Evolutionary conservation across 2,797 vertebrate species (phyloP).

Genomic region (Pangasius larnaudii): DNA sequence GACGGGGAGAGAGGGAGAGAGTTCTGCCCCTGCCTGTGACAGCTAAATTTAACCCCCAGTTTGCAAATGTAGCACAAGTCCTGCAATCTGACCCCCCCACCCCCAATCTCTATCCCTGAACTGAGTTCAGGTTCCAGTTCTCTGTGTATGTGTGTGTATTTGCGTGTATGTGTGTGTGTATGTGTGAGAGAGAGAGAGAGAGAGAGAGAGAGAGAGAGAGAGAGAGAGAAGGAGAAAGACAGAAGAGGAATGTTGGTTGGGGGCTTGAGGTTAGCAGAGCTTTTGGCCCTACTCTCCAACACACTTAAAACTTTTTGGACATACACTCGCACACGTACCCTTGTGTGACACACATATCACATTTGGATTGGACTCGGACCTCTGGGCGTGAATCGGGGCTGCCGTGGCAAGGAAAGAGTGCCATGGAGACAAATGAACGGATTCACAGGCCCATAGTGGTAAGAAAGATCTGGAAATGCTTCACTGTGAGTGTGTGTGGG

Average conservation of each 20-base stretch:
- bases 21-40: constrained; percentile 61
- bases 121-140: constrained; percentile 75
- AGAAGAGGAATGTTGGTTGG: constrained; percentile 63
- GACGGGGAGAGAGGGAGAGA: constrained; percentile 27
- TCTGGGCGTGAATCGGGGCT: constrained; percentile 69
- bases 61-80: constrained; percentile 87
- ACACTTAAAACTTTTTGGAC: constrained; percentile 58
- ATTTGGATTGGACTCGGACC: constrained; percentile 62
- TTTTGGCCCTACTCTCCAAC: constrained; percentile 65
- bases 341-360: constrained; percentile 52
- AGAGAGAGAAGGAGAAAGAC: constrained; percentile 51
- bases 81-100: constrained; percentile 77
- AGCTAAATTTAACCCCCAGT: constrained; percentile 84
- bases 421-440: constrained; percentile 80
- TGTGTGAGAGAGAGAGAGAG: constrained; percentile 54
- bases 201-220: constrained; percentile 57
- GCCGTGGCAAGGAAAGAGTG: constrained; percentile 74
- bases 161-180: constrained; percentile 29
- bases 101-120: constrained; percentile 53
- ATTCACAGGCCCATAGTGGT: constrained; percentile 79
- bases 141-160: background rate
- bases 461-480: constrained; percentile 66
- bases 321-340: constrained; percentile 38
- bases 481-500: constrained; percentile 25
- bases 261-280: constrained; percentile 65